Conservation (phyloP, 1,140 invertebrate species). For the Nasonia giraulti region DNA sequence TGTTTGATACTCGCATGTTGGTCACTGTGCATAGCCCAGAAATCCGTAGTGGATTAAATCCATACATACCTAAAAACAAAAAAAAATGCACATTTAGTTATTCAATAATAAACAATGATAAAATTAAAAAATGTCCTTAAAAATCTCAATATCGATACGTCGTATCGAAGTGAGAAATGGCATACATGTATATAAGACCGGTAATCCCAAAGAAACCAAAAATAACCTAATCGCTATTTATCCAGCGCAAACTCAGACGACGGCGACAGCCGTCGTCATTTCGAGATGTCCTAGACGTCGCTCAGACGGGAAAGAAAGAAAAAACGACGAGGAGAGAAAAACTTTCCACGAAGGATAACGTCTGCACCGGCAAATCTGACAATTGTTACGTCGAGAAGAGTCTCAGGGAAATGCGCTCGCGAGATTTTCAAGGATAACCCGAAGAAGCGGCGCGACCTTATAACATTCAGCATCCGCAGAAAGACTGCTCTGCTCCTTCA, state of each 20-base stretch:
- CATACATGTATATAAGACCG: not conserved
- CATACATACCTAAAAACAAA: not conserved
- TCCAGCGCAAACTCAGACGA: not conserved
- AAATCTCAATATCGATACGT: not conserved
- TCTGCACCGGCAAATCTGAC: not conserved
- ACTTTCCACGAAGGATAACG: slow-evolving; percentile 5
- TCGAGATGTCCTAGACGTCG: not conserved
- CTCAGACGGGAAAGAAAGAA: not conserved
- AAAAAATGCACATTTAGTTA: not conserved
- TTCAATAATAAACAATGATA: no score
- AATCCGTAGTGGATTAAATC: no score
- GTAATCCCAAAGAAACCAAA: not conserved
- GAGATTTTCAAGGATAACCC: slow-evolving; percentile 26
- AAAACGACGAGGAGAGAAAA: not conserved
- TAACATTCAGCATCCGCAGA: not conserved
- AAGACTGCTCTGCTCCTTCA: not conserved
- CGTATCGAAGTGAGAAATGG: not conserved
- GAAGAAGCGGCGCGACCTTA: no score
- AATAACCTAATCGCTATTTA: slow-evolving; percentile 23
- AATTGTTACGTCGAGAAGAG: not conserved
- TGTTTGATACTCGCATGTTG: no score
- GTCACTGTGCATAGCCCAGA: no score
- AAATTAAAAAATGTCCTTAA: no score
- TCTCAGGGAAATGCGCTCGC: not conserved
- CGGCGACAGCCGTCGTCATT: not conserved